These are phyloP conservation scores for Stigmatopora nigra DNA, from an alignment of 2,113 vertebrate species.

Conservation along the genomic window DNA sequence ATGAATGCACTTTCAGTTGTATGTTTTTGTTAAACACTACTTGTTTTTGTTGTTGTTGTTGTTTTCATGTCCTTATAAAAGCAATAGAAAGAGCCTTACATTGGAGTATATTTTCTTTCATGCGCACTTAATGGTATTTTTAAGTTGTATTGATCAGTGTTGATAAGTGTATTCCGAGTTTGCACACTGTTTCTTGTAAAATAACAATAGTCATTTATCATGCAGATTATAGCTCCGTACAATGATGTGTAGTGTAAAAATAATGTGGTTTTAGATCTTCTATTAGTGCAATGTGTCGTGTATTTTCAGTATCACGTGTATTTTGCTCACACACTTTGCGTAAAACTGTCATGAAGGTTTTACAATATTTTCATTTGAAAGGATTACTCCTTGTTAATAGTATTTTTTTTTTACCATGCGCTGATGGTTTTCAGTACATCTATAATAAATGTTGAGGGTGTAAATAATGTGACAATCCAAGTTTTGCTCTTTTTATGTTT, in stretches of 20 bases:
- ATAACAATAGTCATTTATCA: background rate
- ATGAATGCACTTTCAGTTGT: background rate
- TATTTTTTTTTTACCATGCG: background rate
- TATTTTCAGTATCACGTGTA: background rate
- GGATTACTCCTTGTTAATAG: background rate
- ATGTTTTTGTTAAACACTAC: background rate
- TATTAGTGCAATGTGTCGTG: background rate
- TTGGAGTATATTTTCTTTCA: slow-evolving; percentile 1
- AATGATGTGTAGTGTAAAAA: background rate
- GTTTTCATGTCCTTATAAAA: background rate
- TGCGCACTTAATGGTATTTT: background rate
- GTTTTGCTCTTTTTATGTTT: slow-evolving; percentile 6
- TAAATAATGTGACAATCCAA: background rate
- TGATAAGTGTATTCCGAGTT: background rate
- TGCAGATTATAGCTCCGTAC: background rate
- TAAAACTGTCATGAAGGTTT: background rate
- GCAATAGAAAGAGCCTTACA: background rate
- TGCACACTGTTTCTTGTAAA: too few species aligned
- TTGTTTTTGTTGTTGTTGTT: background rate
- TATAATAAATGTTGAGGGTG: background rate
- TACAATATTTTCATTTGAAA: background rate
- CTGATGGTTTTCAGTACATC: background rate
- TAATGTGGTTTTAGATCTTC: background rate
- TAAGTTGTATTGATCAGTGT: slow-evolving; percentile 1
- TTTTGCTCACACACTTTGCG: background rate